Percentiles rank a stretch among this genome's conserved stretches.
These are phyloP conservation scores for Drosophila nasuta DNA, from an alignment of 1,140 invertebrate species.

Conservation along the genomic window DNA sequence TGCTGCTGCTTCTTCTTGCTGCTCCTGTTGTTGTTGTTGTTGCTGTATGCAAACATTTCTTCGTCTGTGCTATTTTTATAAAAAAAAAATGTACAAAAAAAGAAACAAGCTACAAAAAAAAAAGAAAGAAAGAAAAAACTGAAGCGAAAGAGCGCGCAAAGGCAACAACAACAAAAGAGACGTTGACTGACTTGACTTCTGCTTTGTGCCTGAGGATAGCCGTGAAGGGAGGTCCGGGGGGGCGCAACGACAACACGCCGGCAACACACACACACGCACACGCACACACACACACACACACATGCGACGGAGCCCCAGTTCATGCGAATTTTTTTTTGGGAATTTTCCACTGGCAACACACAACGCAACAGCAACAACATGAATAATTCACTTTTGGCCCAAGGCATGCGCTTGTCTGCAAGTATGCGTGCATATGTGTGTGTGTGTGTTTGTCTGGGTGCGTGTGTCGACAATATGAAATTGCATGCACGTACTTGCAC, in stretches of 20 bases:
- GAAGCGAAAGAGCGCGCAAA: constrained; percentile 53
- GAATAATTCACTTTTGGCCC: constrained; percentile 82
- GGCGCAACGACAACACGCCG: constrained; percentile 44
- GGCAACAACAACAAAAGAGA: constrained; percentile 49
- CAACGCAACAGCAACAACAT: constrained; percentile 68
- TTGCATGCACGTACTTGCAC: constrained; percentile 70
- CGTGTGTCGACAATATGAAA: constrained; percentile 71
- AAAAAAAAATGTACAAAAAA: constrained; percentile 36
- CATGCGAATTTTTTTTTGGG: constrained; percentile 82
- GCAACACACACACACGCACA: too few relatives aligned
- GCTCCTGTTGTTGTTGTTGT: constrained; percentile 19
- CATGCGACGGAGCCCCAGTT: constrained; percentile 52
- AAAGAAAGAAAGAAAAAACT: constrained; percentile 41
- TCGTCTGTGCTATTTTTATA: constrained; percentile 78
- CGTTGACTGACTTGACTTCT: constrained; percentile 65
- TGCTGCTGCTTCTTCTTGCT: constrained; percentile 6
- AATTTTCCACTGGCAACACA: constrained; percentile 78
- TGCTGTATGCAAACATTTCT: constrained; percentile 75
- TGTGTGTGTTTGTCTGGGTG: constrained; percentile 17
- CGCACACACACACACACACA: constrained; percentile 20
- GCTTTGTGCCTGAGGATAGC: constrained; percentile 12
- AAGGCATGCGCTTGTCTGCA: constrained; percentile 49
- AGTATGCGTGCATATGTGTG: not conserved
- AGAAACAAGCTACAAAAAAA: constrained; percentile 29
- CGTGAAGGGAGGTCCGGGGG: not conserved